These are phyloP conservation scores for Lasioglossum vierecki DNA, from an alignment of 2,888 invertebrate species.

Conservation along the genomic window DNA sequence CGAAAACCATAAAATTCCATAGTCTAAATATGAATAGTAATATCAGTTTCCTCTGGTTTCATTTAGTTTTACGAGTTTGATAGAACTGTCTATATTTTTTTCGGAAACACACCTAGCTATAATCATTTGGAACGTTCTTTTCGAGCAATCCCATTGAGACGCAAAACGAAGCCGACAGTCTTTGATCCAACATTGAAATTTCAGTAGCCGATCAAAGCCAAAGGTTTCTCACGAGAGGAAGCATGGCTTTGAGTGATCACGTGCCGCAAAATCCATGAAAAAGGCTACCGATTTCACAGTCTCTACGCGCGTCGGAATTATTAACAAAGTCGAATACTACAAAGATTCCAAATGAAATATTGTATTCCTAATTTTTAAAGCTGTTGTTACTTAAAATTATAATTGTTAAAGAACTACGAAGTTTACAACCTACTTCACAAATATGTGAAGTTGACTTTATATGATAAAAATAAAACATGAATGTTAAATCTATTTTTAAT, in stretches of 20 bases:
- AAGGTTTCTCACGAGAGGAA: slow-evolving; percentile 28
- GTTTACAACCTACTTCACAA: too few relatives aligned
- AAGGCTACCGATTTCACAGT: slow-evolving; percentile 17
- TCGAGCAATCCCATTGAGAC: slow-evolving; percentile 24
- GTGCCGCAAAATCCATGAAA: slow-evolving; percentile 35
- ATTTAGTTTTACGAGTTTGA: not conserved
- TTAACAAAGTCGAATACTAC: not conserved
- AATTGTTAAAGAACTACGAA: not conserved
- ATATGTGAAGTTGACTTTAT: too few relatives aligned
- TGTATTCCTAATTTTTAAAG: not conserved
- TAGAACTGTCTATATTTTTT: not conserved
- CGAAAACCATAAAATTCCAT: not conserved
- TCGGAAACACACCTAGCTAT: not conserved
- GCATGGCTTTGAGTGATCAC: slow-evolving; percentile 37
- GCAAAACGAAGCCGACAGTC: slow-evolving; percentile 18
- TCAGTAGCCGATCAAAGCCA: slow-evolving; percentile 43
- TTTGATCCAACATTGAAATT: slow-evolving; percentile 51
- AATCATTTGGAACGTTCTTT: slow-evolving; percentile 20
- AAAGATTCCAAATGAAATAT: not conserved
- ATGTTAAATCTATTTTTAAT: not conserved
- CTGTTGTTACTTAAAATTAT: not conserved
- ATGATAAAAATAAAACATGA: too few relatives aligned
- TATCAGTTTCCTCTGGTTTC: not conserved
- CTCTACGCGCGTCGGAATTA: not conserved
- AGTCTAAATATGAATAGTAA: not conserved